Evolutionary conservation across 2,113 vertebrate species (phyloP), one percentile per base, ranked within the genome.

Genomic region (Ammodytes dubius): DNA sequence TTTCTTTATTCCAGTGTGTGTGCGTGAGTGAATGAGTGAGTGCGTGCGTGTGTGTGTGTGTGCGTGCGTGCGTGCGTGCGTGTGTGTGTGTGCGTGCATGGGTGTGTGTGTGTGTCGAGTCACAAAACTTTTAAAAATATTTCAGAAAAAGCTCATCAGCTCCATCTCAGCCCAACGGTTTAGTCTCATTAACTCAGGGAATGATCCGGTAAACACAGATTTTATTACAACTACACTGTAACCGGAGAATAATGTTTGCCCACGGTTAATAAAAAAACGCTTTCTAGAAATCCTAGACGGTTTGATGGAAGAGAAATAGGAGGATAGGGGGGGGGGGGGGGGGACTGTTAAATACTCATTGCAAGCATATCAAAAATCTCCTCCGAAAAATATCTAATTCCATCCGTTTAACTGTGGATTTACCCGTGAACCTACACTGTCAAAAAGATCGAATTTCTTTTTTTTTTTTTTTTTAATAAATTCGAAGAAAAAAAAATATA

Each of bases 241-340:
- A 92, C 77, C 70, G 4, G 78, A 91, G 86, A 84, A 54, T 53
- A 83, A 14, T 84, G 88, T 93, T 93, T 88, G 90, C 91, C 90
- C 85, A 75, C 84, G 84, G 88, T 90, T 92, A 88, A 89, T 88
- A 76, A 27, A 27, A 27, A 27, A 85, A 84, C 37, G 61, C 74
- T 69, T 77, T 63, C 67, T 75, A 91, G 69, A 88, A 88, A 84
- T 78, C 88, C 83, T 7, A 27, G 35, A 59, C 67, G 79, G 86
- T 77, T 92, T 92, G 85, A 82, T 6, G 3, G 69, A 37, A 72
- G 83, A 79, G 17, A 60, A 27, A 27, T 27, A 27, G 27, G 27
- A 27, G 27, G 27, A 27, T 27, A n/a, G n/a, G 27, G 27, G 27
- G 27, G 27, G 27, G 37, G n/a, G 43, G 76, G 73, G 87, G 64